Evolutionary conservation across 2,888 invertebrate species (phyloP).

Genomic region (Pammene fasciana): DNA sequence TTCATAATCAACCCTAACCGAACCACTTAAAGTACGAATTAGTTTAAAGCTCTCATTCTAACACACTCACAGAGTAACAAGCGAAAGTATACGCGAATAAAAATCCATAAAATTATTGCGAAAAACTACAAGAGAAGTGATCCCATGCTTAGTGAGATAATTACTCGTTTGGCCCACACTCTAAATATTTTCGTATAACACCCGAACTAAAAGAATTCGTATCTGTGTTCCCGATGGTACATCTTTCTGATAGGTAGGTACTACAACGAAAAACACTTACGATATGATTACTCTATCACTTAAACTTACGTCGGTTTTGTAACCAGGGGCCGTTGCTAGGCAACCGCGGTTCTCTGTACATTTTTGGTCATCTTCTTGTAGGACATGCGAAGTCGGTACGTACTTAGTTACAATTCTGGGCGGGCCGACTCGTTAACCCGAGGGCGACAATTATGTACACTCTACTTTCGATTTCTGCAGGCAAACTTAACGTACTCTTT

Average conservation of each 20-base stretch:
- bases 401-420: constrained; percentile 44
- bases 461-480: not conserved
- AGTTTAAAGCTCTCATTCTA: constrained; percentile 48
- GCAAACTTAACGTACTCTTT: not conserved
- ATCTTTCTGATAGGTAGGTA: constrained; percentile 64
- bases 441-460: not conserved
- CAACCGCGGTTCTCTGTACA: constrained; percentile 66
- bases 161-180: constrained; percentile 76
- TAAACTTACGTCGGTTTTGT: constrained; percentile 53
- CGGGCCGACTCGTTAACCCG: not conserved
- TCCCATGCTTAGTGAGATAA: constrained; percentile 76
- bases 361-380: constrained; percentile 77
- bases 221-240: constrained; percentile 65
- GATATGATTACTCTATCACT: constrained; percentile 79
- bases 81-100: constrained; percentile 55
- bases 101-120: constrained; percentile 59
- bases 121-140: constrained; percentile 75
- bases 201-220: constrained; percentile 62
- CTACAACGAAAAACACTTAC: constrained; percentile 73
- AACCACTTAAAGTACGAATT: constrained; percentile 46
- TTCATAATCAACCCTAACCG: constrained; percentile 31
- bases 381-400: constrained; percentile 63
- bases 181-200: constrained; percentile 64
- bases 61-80: constrained; percentile 54
- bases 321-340: constrained; percentile 56